Evolutionary conservation across 2,797 vertebrate species (phyloP).

Genomic region (Gadopsis marmoratus): DNA sequence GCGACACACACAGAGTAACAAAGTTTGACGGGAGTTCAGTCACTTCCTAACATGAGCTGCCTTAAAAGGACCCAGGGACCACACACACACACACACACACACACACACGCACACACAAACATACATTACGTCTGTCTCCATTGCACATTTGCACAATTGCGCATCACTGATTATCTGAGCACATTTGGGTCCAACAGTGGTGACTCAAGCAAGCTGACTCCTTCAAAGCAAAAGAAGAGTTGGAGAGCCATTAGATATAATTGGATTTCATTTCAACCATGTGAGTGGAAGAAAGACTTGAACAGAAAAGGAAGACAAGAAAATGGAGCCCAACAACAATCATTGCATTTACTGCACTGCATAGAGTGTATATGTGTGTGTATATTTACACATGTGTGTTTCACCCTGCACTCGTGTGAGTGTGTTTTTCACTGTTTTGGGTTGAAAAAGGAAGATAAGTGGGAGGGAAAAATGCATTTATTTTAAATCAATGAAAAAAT

Average conservation of each 20-base stretch:
- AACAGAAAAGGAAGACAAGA: constrained; percentile 14
- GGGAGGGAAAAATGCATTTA: too few relatives aligned
- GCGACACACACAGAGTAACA: constrained; percentile 52
- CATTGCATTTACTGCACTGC: constrained; percentile 67
- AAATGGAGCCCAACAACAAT: constrained; percentile 73
- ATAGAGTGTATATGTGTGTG: constrained; percentile 41
- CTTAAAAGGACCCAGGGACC: constrained; percentile 14
- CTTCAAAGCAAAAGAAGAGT: constrained; percentile 79
- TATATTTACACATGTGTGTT: constrained; percentile 34
- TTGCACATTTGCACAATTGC: constrained; percentile 64
- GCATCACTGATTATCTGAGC: constrained; percentile 68
- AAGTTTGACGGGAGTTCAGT: constrained; percentile 68
- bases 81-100: constrained; percentile 14
- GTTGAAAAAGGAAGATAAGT: too few relatives aligned
- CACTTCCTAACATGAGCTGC: constrained; percentile 30
- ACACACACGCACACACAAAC: constrained; percentile 21
- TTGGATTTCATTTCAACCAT: constrained; percentile 84
- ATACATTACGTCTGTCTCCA: constrained; percentile 48
- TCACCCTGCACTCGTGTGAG: constrained; percentile 9
- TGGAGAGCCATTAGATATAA: constrained; percentile 79
- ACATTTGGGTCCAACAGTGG: constrained; percentile 70
- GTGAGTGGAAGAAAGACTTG: constrained; percentile 70
- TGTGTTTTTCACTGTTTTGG: constrained; percentile 23
- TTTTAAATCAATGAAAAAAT: too few relatives aligned
- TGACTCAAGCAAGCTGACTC: constrained; percentile 75